These are phyloP conservation scores for Pecten maximus DNA, from an alignment of 2,888 invertebrate species.

Conservation along the genomic window DNA sequence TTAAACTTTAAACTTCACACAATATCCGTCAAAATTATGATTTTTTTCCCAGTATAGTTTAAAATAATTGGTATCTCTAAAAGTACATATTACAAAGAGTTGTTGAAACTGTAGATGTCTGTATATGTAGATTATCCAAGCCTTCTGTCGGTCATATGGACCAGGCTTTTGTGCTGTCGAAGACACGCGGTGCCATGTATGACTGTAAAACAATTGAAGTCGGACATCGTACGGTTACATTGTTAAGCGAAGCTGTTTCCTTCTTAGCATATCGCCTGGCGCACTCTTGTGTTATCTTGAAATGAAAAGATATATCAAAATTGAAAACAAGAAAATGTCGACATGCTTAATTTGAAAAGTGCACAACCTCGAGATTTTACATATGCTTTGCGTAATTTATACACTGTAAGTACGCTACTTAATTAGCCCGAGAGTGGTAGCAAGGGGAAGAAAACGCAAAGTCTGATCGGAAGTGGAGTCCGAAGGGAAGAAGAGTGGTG, in stretches of 20 bases:
- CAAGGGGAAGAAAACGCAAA: not conserved
- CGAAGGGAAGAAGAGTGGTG: no score
- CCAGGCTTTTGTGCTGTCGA: not conserved
- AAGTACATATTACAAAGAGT: not conserved
- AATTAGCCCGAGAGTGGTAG: not conserved
- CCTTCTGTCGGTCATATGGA: not conserved
- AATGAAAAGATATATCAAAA: not conserved
- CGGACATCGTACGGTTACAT: not conserved
- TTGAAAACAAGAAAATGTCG: not conserved
- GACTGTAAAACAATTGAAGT: not conserved
- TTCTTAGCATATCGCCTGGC: not conserved
- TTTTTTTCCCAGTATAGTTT: not conserved
- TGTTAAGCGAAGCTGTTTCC: not conserved
- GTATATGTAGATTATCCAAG: not conserved
- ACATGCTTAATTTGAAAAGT: not conserved
- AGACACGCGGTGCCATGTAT: not conserved
- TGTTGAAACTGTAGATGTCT: not conserved
- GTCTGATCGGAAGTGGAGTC: no score
- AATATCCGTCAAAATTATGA: conserved; percentile 22
- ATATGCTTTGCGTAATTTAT: not conserved
- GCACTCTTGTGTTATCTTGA: not conserved
- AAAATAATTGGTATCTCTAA: not conserved
- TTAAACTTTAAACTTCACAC: conserved; percentile 2
- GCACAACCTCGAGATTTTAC: not conserved
- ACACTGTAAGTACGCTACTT: not conserved